phyloP scores from a whole-genome alignment of 2,113 vertebrate genomes.

The Protomyctophum bolini region DNA sequence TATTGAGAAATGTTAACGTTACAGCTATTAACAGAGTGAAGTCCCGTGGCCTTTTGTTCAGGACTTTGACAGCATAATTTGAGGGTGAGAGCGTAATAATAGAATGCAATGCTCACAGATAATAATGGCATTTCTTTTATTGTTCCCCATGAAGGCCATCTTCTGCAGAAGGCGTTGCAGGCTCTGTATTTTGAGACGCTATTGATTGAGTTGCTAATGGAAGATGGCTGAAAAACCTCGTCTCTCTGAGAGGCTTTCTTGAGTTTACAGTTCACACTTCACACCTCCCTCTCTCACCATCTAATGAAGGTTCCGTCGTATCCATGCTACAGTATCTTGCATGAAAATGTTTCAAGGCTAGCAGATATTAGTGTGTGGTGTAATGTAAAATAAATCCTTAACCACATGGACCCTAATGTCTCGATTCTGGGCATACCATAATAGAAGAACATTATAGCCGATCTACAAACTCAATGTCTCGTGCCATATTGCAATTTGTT shows the following conservation, averaged over 20 bases:
- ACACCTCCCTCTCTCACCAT: slow-evolving; percentile 40
- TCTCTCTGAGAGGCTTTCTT: slow-evolving; percentile 51
- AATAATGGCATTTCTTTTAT: slow-evolving; percentile 59
- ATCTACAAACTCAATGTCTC: not conserved
- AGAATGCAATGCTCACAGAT: slow-evolving; percentile 59
- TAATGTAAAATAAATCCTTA: no score
- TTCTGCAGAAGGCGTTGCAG: slow-evolving; percentile 38
- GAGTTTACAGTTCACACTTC: slow-evolving; percentile 43
- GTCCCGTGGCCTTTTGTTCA: slow-evolving; percentile 22
- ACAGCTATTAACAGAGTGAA: slow-evolving; percentile 32
- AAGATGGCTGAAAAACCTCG: slow-evolving; percentile 49
- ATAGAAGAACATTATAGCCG: no score
- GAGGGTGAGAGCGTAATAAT: slow-evolving; percentile 32
- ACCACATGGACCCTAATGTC: no score
- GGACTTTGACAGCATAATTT: slow-evolving; percentile 22
- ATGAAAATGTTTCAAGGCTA: no score
- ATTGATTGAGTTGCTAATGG: slow-evolving; percentile 42
- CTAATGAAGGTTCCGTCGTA: slow-evolving; percentile 31
- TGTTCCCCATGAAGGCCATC: slow-evolving; percentile 60
- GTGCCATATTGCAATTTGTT: no score
- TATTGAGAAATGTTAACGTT: slow-evolving; percentile 45
- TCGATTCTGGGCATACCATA: no score
- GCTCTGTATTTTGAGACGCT: slow-evolving; percentile 42
- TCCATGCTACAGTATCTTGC: not conserved
- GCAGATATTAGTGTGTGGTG: no score